Base-by-base conservation (phyloP, 53 echinoderm and acorn worm genomes). In the Echinarachnius parma region DNA sequence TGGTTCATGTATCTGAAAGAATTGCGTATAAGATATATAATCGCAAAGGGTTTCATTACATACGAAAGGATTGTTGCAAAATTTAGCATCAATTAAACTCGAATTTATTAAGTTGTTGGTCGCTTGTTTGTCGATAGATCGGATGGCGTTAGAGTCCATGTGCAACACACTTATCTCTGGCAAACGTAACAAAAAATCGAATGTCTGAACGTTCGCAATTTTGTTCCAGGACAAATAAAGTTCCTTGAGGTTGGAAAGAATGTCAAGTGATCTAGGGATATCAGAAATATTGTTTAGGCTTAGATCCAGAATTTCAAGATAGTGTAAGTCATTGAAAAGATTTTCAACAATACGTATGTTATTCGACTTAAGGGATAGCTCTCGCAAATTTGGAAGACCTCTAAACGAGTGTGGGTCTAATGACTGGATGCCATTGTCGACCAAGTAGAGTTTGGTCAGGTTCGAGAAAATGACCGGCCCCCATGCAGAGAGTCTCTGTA, bases 241-340 rank as follows among this genome's bases (percentile, higher is more conserved):
- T 2, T 66, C 31, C 18, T 48, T 3, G 11, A 66, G 20, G 9
- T 48, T 21, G 2, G 4, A n/a, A 3, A 48, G 66, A 19, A 5
- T 30, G 1, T 28, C 24, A 4, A 66, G 27, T 1, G 49, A 4
- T 30, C 18, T 1, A 32, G 66, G 48, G 25, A 48, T 49, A 31
- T 2, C 2, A 1, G 4, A 18, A n/a, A 66, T 28, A 28, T 19
- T 28, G 19, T 66, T 66, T 16, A n/a, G 28, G 5, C 48, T 66
- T 29, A 66, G 21, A 48, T 66, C 31, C n/a, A 66, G 31, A 3
- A 2, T 31, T 49, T 66, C 30, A 5, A 66, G 66, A 28, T 29
- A 30, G 1, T 16, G 19, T 2, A 31, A 16, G 21, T 47, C 16
- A 49, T 1, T 23, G n/a, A 66, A 66, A n/a, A 0, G 19, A 21